Conservation (phyloP, 2,113 vertebrate genomes). For the Tiliqua scincoides region DNA sequence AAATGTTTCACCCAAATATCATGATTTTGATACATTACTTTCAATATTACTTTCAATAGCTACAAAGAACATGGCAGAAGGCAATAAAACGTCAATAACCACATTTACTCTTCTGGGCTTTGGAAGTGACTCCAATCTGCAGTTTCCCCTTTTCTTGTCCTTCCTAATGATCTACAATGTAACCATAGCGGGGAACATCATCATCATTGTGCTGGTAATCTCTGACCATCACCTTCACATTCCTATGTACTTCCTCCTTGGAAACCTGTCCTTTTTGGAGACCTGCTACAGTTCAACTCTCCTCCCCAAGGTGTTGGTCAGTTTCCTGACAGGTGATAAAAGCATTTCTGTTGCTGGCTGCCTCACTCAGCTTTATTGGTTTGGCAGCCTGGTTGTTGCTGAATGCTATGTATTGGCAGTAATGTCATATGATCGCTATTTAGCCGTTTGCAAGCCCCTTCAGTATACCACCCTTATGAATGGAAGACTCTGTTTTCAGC, state of each 20-base stretch:
- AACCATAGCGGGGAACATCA: not conserved
- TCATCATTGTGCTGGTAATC: not conserved
- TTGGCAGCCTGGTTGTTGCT: constrained; percentile 30
- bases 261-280: constrained; percentile 56
- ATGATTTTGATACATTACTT: not conserved
- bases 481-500: constrained; percentile 31
- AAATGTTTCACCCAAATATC: not conserved
- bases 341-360: constrained; percentile 33
- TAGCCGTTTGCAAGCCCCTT: constrained; percentile 40
- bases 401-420: constrained; percentile 45
- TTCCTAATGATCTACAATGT: not conserved
- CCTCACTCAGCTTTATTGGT: constrained; percentile 52
- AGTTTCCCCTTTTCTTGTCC: not conserved
- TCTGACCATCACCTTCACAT: not conserved
- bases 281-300: constrained; percentile 34
- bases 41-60: not conserved
- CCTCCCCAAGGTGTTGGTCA: constrained; percentile 37
- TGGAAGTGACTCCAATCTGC: not conserved
- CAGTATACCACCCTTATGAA: constrained; percentile 41
- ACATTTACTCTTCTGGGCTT: constrained; percentile 33
- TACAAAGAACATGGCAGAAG: constrained; percentile 7
- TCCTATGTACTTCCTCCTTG: constrained; percentile 53
- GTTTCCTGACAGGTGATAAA: not conserved
- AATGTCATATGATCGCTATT: constrained; percentile 53
- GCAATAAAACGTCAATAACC: not conserved